Evolutionary conservation across 2,888 invertebrate genomes (phyloP), one percentile per base, ranked within the genome.

Genomic region (Hyles lineata): DNA sequence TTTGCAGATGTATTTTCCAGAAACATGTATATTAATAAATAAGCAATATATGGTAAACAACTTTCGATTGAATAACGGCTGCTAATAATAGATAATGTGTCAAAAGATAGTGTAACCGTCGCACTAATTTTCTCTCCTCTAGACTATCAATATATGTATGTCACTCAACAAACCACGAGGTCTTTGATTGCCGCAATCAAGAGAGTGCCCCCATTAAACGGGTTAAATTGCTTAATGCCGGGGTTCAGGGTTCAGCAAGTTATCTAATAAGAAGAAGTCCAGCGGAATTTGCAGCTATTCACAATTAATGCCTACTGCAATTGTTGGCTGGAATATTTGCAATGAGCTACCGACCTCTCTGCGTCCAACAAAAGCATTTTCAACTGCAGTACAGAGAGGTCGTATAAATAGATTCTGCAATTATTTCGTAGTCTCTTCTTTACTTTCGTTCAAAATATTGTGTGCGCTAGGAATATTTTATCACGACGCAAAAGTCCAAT

Each of bases 211-310:
- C 79, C 74, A 79, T 83, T 86, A 80, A 76, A 88, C 84, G 84
- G 87, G 88, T 87, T 90, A 87, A 92, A 90, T 92, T 92, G 88
- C 89, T 90, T 91, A 89, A 92, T 88, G 85, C 80, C 78, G 85
- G 84, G 89, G 91, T 89, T 91, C 82, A 76, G 82, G 82, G 91
- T 87, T 91, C 92, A 90, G 79, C 81, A 78, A 75, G 84, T 86
- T 91, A 92, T 92, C 90, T 90, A 89, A 89, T 87, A 83, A 86
- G 82, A 79, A 81, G 78, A 78, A 82, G 81, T 80, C 83, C 83
- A 79, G 76, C 78, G 82, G 79, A 73, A 78, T 79, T 77, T 70
- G 78, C 79, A 79, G 77, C 43, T 74, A 73, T 72, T 72, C n/a
- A 58, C 67, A 58, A 72, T 72, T 72, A 58, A 72, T 67, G 58